Conservation (phyloP, 2,113 vertebrate genomes). For the Amblyornis subalaris region DNA sequence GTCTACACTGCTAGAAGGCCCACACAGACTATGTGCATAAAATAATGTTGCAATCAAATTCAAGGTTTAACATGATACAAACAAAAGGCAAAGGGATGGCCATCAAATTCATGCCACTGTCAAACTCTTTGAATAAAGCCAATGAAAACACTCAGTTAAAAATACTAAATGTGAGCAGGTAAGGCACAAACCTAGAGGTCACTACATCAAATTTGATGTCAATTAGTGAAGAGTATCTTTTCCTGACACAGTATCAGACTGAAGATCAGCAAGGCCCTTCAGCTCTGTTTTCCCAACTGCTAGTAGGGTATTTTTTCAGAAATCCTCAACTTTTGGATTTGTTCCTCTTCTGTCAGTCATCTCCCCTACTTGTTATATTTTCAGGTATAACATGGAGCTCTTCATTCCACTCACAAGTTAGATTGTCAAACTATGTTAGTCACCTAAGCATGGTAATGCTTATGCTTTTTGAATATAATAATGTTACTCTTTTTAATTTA, state of each 20-base stretch:
- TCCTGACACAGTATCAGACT: neutral
- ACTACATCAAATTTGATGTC: neutral
- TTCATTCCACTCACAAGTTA: neutral
- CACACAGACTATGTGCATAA: neutral
- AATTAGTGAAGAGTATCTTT: neutral
- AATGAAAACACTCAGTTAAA: neutral
- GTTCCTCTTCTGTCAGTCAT: neutral
- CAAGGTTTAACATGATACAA: neutral
- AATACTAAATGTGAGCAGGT: neutral
- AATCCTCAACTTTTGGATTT: neutral
- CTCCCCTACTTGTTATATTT: neutral
- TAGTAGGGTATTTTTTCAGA: neutral
- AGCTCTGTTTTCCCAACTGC: neutral
- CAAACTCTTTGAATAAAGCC: neutral
- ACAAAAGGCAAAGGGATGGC: neutral
- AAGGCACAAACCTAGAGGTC: neutral
- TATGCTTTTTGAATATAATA: neutral
- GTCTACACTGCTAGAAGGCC: neutral
- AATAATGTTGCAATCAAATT: neutral
- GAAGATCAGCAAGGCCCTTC: neutral
- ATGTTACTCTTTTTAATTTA: neutral
- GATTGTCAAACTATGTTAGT: neutral
- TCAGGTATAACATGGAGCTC: neutral
- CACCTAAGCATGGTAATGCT: neutral
- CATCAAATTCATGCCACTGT: neutral